Evolutionary conservation across 92 coral and sea anemone genomes (phyloP).

Genomic region (Epizoanthus ramosus): DNA sequence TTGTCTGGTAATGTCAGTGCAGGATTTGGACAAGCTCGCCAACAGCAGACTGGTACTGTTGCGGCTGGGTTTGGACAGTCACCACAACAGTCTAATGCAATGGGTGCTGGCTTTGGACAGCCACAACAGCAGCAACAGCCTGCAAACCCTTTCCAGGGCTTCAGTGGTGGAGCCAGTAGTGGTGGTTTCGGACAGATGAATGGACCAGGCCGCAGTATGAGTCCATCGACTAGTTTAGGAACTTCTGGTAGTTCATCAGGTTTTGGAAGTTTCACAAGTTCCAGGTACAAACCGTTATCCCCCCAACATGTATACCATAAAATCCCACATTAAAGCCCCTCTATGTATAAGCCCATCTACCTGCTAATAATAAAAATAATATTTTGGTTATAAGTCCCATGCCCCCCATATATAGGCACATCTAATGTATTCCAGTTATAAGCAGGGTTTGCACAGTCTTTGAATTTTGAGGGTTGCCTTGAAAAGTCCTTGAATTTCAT

Average conservation of each 20-base stretch:
- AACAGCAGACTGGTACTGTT: constrained; percentile 11
- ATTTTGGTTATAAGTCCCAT: too few species aligned
- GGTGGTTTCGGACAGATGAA: constrained; percentile 71
- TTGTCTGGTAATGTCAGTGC: too few species aligned
- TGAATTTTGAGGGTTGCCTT: too few species aligned
- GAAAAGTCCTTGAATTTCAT: too few species aligned
- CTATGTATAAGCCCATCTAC: too few species aligned
- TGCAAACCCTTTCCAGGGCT: constrained; percentile 94
- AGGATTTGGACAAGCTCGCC: constrained; percentile 18
- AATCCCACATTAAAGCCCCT: too few species aligned
- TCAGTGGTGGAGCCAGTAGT: constrained; percentile 69
- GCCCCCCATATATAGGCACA: too few species aligned
- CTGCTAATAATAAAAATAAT: too few species aligned
- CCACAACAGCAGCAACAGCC: constrained; percentile 64
- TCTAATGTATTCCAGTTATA: too few species aligned
- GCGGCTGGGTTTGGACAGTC: constrained; percentile 21
- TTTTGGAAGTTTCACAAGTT: constrained; percentile 72
- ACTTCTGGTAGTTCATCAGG: constrained; percentile 62
- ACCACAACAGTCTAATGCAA: neutral
- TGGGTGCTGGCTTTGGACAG: constrained; percentile 48
- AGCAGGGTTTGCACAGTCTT: too few species aligned
- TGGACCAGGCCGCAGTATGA: constrained; percentile 77
- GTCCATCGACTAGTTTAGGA: constrained; percentile 64
- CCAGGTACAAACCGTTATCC: constrained; percentile 34
- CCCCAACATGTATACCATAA: too few species aligned